Conservation (phyloP, 2,113 vertebrate species). For the Probosciger aterrimus region DNA sequence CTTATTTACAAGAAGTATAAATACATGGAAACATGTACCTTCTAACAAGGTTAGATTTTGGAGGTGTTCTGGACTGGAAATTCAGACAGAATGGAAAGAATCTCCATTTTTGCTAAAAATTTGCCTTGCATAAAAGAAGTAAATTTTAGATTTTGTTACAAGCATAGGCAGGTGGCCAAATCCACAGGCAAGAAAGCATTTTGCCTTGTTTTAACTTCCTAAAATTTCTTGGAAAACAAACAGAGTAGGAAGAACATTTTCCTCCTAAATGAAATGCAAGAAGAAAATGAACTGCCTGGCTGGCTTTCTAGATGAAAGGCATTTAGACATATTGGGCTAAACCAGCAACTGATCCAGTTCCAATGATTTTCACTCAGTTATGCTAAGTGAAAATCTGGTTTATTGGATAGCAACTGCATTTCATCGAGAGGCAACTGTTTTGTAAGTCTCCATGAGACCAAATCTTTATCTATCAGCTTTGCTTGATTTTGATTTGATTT, state of each 20-base stretch:
- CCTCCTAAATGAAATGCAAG: background rate
- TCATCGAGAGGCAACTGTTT: background rate
- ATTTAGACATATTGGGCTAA: background rate
- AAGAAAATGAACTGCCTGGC: background rate
- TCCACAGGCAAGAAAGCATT: background rate
- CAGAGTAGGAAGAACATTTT: background rate
- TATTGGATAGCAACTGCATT: background rate
- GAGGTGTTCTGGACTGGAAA: background rate
- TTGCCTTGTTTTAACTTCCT: background rate
- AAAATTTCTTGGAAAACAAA: background rate
- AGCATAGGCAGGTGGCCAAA: background rate
- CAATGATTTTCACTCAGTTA: background rate
- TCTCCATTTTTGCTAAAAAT: background rate
- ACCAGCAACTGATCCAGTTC: background rate
- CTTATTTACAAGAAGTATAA: slow-evolving; percentile 34
- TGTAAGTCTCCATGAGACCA: background rate
- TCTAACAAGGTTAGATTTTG: background rate
- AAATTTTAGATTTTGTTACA: background rate
- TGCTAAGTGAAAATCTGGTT: background rate
- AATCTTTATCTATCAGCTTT: background rate
- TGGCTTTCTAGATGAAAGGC: background rate
- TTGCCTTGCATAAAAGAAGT: background rate
- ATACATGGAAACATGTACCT: background rate
- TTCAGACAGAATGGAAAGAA: background rate
- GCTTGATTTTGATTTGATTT: background rate